Evolutionary conservation across 1,140 invertebrate species (phyloP).

Genomic region (Lanistes nyassanus): DNA sequence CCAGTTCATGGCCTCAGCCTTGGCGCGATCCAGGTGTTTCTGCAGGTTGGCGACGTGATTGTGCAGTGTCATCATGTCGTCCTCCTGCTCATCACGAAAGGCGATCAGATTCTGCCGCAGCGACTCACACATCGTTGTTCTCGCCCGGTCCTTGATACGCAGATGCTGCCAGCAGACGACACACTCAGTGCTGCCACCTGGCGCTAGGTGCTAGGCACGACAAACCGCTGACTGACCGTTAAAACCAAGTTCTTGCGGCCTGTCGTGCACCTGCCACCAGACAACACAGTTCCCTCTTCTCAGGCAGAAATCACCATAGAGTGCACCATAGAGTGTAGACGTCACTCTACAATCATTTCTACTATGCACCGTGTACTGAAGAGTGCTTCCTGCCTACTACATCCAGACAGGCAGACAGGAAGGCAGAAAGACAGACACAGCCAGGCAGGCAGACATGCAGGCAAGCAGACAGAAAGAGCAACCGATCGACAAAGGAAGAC

Average conservation of each 20-base stretch:
- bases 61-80: slow-evolving; percentile 17
- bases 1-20: slow-evolving; percentile 2
- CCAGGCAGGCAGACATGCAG: background rate
- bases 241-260: no score
- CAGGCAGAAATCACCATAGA: no score
- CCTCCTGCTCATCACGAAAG: slow-evolving; percentile 15
- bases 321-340: no score
- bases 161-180: background rate
- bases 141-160: background rate
- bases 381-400: no score
- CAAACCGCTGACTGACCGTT: no score
- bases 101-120: slow-evolving; percentile 2
- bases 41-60: slow-evolving; percentile 21
- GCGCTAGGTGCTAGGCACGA: no score
- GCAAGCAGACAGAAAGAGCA: background rate
- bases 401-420: background rate
- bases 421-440: background rate
- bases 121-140: background rate
- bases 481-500: no score
- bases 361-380: no score
- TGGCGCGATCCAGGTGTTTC: slow-evolving; percentile 5
- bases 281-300: no score
- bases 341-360: no score
- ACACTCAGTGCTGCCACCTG: no score
- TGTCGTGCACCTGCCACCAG: no score